Conservation (phyloP, 2,888 invertebrate species). For the Athalia rosae region DNA sequence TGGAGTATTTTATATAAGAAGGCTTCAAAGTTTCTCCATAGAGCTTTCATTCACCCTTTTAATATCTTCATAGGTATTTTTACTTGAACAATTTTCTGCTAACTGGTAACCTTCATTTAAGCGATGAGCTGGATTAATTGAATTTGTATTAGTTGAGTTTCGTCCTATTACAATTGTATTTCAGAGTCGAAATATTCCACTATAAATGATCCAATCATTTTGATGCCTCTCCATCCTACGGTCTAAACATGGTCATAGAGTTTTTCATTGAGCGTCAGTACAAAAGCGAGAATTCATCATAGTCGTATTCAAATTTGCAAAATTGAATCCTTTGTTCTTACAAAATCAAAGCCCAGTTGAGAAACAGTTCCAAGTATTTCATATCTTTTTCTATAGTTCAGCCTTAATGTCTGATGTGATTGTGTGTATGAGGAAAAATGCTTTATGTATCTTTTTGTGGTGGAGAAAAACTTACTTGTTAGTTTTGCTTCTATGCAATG, state of each 20-base stretch:
- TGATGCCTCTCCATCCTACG: neutral
- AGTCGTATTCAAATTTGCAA: neutral
- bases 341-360: slow-evolving; percentile 27
- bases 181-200: neutral
- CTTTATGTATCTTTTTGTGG: neutral
- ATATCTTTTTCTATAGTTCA: slow-evolving; percentile 27
- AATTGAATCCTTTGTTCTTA: no score
- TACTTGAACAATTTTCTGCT: slow-evolving; percentile 44
- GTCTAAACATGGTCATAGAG: no score
- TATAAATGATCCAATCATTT: slow-evolving; percentile 5
- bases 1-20: slow-evolving; percentile 71
- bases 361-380: slow-evolving; percentile 20
- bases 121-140: neutral
- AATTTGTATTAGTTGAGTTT: slow-evolving; percentile 16
- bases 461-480: neutral
- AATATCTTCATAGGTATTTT: slow-evolving; percentile 71
- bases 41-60: slow-evolving; percentile 70
- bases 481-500: slow-evolving; percentile 19
- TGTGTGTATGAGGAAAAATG: slow-evolving; percentile 14
- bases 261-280: no score
- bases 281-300: no score
- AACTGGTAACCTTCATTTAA: slow-evolving; percentile 34
- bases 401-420: slow-evolving; percentile 21
- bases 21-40: slow-evolving; percentile 70
- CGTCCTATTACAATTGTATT: neutral